Percentiles rank a stretch among this genome's conserved stretches.
Evolutionary conservation across 2,797 vertebrate genomes (phyloP).

Genomic region (Pipistrellus nathusii): DNA sequence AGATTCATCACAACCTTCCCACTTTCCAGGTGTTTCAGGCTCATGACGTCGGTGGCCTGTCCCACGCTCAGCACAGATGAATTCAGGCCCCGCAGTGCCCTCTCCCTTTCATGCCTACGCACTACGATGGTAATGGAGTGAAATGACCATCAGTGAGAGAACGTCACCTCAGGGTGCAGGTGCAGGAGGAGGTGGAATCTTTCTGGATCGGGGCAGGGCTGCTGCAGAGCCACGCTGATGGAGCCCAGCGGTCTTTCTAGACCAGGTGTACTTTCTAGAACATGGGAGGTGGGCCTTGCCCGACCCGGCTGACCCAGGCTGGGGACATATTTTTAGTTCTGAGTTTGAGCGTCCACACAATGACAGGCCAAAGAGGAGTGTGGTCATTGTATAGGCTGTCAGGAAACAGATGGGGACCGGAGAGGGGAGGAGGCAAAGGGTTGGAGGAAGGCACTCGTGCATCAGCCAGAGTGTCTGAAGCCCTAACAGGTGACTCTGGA

Average conservation of each 20-base stretch:
- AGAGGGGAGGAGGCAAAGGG: neutral
- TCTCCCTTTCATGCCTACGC: neutral
- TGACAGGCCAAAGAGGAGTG: neutral
- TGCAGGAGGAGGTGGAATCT: neutral
- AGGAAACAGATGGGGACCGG: neutral
- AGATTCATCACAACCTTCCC: neutral
- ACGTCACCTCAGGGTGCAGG: neutral
- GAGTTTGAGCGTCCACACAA: neutral
- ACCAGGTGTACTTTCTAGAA: neutral
- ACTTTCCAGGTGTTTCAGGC: neutral
- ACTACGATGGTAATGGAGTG: neutral
- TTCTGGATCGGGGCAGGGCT: neutral
- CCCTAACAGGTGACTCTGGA: neutral
- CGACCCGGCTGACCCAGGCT: rapidly evolving
- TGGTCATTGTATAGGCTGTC: neutral
- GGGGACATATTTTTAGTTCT: neutral
- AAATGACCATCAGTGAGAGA: neutral
- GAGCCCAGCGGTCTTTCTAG: rapidly evolving
- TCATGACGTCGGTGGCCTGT: neutral
- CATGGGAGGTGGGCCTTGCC: rapidly evolving
- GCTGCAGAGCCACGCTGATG: neutral
- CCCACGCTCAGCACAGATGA: neutral
- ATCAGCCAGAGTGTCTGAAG: neutral
- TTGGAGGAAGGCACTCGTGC: neutral
- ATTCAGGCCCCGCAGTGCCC: neutral